Conservation (phyloP, 2,888 invertebrate genomes). For the Perizoma affinitatum region DNA sequence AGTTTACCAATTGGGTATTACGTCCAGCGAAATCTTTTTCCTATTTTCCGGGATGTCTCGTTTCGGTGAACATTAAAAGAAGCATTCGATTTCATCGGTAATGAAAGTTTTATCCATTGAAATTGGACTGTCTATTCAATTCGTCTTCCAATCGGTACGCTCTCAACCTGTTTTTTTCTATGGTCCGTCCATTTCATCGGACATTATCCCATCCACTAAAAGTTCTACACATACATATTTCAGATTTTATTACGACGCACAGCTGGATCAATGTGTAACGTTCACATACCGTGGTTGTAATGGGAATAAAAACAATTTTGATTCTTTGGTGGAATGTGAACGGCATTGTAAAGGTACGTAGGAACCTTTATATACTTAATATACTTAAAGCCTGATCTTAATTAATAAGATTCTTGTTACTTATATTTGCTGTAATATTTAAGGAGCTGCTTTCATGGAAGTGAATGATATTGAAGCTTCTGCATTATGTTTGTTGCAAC, state of each 20-base stretch:
- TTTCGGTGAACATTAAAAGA: conserved; percentile 37
- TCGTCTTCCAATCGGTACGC: conserved; percentile 29
- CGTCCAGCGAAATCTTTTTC: conserved; percentile 33
- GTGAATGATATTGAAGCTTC: conserved; percentile 30
- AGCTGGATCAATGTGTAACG: conserved; percentile 51
- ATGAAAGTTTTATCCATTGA: conserved; percentile 38
- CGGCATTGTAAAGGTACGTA: conserved; percentile 60
- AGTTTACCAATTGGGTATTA: conserved; percentile 27
- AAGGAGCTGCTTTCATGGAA: conserved; percentile 48
- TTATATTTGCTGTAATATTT: conserved; percentile 12
- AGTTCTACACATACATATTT: conserved; percentile 23
- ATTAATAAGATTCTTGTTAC: too few species aligned
- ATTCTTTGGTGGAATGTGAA: conserved; percentile 52
- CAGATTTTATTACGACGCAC: conserved; percentile 63
- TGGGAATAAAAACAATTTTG: conserved; percentile 63
- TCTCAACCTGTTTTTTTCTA: conserved; percentile 10
- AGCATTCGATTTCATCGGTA: conserved; percentile 38
- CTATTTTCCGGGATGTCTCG: conserved; percentile 36
- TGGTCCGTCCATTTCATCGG: conserved; percentile 3
- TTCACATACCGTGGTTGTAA: conserved; percentile 59
- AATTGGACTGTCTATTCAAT: conserved; percentile 29
- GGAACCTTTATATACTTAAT: too few species aligned
- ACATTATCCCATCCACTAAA: background rate
- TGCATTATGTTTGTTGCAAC: conserved; percentile 54
- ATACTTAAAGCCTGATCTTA: too few species aligned